These are phyloP conservation scores for Tuberolachnus salignus DNA, from an alignment of 2,888 invertebrate species.

Conservation along the genomic window DNA sequence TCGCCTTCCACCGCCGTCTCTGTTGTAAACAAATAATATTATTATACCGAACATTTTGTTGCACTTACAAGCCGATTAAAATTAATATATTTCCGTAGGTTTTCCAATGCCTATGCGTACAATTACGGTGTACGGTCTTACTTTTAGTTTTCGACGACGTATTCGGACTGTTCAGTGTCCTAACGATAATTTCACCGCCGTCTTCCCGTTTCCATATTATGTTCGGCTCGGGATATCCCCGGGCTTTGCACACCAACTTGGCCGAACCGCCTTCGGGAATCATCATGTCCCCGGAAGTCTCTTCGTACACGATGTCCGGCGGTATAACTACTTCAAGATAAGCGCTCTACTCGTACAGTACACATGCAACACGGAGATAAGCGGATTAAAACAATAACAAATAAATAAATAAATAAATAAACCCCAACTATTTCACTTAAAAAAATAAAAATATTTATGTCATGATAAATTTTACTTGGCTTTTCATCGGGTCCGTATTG, in stretches of 20 bases:
- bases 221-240: constrained; percentile 82
- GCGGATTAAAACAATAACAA: not conserved
- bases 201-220: constrained; percentile 88
- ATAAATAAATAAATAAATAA: not conserved
- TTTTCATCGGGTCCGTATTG: constrained; percentile 92
- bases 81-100: too few species aligned
- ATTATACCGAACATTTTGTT: too few species aligned
- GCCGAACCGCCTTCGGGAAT: constrained; percentile 91
- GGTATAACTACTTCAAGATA: constrained; percentile 90
- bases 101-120: too few species aligned
- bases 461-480: constrained; percentile 72
- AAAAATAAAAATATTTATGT: not conserved
- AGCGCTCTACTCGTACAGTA: constrained; percentile 76
- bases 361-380: not conserved
- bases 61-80: too few species aligned
- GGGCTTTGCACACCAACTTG: constrained; percentile 83
- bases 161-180: constrained; percentile 67
- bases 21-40: constrained; percentile 61
- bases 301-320: constrained; percentile 86
- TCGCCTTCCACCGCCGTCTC: constrained; percentile 79
- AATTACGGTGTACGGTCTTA: too few species aligned
- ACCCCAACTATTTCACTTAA: too few species aligned
- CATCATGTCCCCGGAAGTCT: constrained; percentile 91
- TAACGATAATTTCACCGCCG: constrained; percentile 79
- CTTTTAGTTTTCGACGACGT: constrained; percentile 69